These are phyloP conservation scores for Zoanthus solanderi DNA, from an alignment of 92 coral and sea anemone species.

Conservation along the genomic window DNA sequence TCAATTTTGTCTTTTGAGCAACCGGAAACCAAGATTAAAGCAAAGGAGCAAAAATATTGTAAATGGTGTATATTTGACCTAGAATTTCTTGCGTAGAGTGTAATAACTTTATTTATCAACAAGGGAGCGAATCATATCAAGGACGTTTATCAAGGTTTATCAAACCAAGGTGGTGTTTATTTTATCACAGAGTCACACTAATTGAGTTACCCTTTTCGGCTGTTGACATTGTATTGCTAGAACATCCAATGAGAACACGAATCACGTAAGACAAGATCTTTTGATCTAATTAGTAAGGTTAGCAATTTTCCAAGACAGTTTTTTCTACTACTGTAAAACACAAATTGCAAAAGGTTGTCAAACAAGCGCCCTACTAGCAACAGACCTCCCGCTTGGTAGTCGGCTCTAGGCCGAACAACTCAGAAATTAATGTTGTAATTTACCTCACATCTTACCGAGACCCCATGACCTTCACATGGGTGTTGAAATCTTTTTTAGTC, in stretches of 20 bases:
- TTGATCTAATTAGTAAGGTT: not conserved
- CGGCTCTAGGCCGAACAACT: not conserved
- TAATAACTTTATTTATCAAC: not conserved
- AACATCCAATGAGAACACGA: conserved; percentile 9
- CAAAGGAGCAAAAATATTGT: not conserved
- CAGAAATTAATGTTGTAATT: conserved; percentile 1
- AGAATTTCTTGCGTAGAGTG: not conserved
- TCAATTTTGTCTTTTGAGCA: not conserved
- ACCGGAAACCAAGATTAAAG: not conserved
- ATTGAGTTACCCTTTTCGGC: conserved; percentile 16
- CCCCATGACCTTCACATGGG: conserved; percentile 46
- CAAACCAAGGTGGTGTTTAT: conserved; percentile 35
- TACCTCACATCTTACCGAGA: not conserved
- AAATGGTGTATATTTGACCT: not conserved
- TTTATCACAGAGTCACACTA: not conserved
- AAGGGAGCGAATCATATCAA: not conserved
- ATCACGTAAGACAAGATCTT: not conserved
- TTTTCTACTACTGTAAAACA: not conserved
- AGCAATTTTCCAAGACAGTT: not conserved
- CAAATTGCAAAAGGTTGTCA: not conserved
- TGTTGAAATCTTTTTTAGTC: conserved; percentile 30
- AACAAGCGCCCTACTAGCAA: conserved; percentile 1
- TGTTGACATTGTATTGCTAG: not conserved
- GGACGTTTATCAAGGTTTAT: not conserved
- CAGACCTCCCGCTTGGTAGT: conserved; percentile 22